phyloP scores from a whole-genome alignment of 2,113 vertebrate species.

The Plecturocebus donacophilus region DNA sequence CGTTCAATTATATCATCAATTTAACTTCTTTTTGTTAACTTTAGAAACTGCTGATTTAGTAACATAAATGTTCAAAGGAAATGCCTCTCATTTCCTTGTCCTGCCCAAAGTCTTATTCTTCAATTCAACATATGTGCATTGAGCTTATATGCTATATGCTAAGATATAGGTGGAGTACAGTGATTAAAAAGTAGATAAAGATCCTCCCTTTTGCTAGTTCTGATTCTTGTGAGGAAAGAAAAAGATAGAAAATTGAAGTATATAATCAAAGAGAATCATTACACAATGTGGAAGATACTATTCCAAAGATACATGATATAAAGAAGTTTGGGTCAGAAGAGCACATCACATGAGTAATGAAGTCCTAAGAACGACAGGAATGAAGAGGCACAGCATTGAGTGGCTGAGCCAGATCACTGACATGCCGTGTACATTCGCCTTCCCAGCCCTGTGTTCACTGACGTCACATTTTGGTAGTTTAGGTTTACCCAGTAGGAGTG shows the following conservation, averaged over 20 bases:
- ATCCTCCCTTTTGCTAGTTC: neutral
- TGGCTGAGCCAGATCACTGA: accelerated
- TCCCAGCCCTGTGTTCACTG: neutral
- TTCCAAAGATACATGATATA: neutral
- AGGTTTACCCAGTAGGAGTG: no score
- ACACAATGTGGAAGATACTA: neutral
- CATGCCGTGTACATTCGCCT: accelerated
- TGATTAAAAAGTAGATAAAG: neutral
- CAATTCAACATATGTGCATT: no score
- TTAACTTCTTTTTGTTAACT: neutral
- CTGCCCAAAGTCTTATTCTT: neutral
- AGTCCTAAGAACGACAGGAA: no score
- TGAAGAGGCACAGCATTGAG: accelerated
- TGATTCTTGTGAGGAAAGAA: no score
- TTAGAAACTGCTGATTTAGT: neutral
- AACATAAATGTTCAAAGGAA: neutral
- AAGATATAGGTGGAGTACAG: neutral
- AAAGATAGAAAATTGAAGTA: accelerated
- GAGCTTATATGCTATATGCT: neutral
- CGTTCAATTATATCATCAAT: neutral
- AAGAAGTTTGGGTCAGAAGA: neutral
- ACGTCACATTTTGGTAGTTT: neutral
- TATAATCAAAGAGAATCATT: neutral
- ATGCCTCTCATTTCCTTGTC: neutral
- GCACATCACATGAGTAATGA: accelerated